phyloP scores from a whole-genome alignment of 2,797 vertebrate species.

The Toxotes lorentzi region DNA sequence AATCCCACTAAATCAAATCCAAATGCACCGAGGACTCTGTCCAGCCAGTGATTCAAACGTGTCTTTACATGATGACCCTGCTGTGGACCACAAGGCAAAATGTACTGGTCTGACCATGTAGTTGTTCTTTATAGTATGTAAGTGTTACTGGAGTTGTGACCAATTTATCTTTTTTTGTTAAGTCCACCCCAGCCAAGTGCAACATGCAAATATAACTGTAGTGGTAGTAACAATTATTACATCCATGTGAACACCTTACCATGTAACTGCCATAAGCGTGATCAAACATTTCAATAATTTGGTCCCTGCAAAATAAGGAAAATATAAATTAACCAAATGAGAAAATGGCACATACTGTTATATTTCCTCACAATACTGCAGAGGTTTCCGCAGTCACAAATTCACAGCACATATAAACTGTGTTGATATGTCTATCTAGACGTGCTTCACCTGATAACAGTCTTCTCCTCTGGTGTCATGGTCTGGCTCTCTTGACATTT shows the following conservation, averaged over 20 bases:
- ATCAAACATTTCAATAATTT: slow-evolving; percentile 90
- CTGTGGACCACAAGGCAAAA: not conserved
- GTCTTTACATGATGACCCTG: not conserved
- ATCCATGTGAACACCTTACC: slow-evolving; percentile 74
- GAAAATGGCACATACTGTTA: not conserved
- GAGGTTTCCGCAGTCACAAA: not conserved
- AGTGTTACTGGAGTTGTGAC: not conserved
- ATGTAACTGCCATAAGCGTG: slow-evolving; percentile 90
- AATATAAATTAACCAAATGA: not conserved
- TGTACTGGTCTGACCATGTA: not conserved
- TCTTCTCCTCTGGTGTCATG: slow-evolving; percentile 86
- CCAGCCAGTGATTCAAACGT: not conserved
- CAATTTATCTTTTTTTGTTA: not conserved
- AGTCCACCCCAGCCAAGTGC: not conserved
- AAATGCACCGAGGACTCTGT: not conserved
- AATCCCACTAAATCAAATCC: not conserved
- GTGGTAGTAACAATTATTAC: not conserved
- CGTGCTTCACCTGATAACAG: slow-evolving; percentile 78
- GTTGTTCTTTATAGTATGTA: not conserved
- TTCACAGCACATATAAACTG: not conserved
- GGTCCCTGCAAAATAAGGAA: slow-evolving; percentile 77
- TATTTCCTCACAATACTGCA: not conserved
- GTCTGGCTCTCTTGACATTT: slow-evolving; percentile 77
- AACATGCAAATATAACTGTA: slow-evolving; percentile 1
- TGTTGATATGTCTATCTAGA: not conserved